phyloP scores from a whole-genome alignment of 2,888 invertebrate genomes.

The Cataglyphis rosenhaueri region DNA sequence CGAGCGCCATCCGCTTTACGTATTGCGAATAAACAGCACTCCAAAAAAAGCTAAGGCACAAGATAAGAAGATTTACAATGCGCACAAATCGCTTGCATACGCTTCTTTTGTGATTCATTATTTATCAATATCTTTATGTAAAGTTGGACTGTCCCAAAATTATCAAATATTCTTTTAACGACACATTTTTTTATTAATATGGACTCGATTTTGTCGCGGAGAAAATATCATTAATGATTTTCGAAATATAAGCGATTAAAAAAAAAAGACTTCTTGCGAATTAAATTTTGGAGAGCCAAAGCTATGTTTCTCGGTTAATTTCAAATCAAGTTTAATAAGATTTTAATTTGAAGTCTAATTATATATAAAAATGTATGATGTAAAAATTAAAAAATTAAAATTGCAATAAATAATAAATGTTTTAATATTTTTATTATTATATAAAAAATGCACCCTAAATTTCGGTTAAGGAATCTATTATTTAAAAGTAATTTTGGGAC shows the following conservation, averaged over 20 bases:
- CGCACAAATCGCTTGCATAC: conserved; percentile 34
- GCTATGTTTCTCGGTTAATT: background rate
- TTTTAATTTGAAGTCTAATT: too few species aligned
- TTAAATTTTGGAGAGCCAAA: background rate
- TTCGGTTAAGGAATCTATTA: background rate
- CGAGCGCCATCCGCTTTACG: conserved; percentile 60
- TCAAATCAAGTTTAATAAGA: background rate
- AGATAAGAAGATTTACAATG: background rate
- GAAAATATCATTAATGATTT: background rate
- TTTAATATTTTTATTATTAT: background rate
- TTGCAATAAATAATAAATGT: too few species aligned
- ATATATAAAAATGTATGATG: too few species aligned
- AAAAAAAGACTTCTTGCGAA: background rate
- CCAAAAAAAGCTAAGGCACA: conserved; percentile 10
- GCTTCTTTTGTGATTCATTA: conserved; percentile 15
- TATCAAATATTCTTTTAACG: background rate
- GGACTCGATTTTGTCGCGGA: background rate
- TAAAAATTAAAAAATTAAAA: too few species aligned
- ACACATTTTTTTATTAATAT: background rate
- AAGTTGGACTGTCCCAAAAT: background rate
- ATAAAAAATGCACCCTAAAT: background rate
- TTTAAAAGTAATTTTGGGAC: background rate
- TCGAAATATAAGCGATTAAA: background rate
- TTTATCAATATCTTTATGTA: background rate
- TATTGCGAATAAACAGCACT: background rate